Evolutionary conservation across 2,113 vertebrate species (phyloP), one percentile per base, ranked within the genome.

Genomic region (Myocastor coypus): DNA sequence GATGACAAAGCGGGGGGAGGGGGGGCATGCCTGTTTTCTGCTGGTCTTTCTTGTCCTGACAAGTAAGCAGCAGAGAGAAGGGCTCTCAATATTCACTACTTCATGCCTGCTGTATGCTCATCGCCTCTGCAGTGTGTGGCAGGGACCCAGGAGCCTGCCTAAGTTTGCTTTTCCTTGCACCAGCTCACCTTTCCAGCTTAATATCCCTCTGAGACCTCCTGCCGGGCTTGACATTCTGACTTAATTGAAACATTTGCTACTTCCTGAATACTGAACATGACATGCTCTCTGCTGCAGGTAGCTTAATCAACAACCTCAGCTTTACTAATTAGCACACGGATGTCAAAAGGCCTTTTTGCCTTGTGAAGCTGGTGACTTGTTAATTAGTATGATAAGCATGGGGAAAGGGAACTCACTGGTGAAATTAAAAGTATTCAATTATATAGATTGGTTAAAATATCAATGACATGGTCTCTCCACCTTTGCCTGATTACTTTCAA

Each of bases 231-330:
- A 81, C 57, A 73, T 61, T n/a, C 20, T 87, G 81, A 46, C 30
- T 80, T 90, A 92, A 73, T 2, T n/a, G 87, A 89, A 83, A 73
- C 89, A 69, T 90, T 93, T 83, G 50, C 88, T 90, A 7, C 93
- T 83, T 96, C 75, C 57, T 78, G 7, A 34, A 57, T 87, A 77
- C 42, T 50, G 28, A 32, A 78, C 83, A 13, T n/a, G 26, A 4
- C 19, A 11, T 40, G 46, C 50, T 22, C 50, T 77, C 55, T 90
- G 75, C 88, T 93, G 22, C 40, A 91, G 80, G 20, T 73, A 80
- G 75, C 84, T 96, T 92, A 94, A 94, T 85, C 64, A 91, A 64
- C 64, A 63, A 68, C 32, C 9, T 22, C 63, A 84, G 64, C 50
- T 88, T 93, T 89, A 52, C 80, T 93, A 89, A 78, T 78, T 66